phyloP scores from a whole-genome alignment of 1,140 invertebrate genomes.

The Argopecten irradians region DNA sequence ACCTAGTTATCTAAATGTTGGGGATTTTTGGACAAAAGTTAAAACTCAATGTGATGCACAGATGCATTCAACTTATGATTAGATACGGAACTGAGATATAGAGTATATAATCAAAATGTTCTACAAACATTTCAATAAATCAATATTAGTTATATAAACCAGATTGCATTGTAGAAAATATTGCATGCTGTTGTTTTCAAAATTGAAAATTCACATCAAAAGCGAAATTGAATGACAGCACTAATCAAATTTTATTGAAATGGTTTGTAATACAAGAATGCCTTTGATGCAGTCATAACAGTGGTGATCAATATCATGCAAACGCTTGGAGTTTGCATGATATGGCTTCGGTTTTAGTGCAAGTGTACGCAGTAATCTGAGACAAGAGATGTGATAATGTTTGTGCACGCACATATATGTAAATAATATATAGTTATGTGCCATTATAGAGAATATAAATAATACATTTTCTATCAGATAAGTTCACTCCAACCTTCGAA shows the following conservation, averaged over 20 bases:
- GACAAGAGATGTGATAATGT: background rate
- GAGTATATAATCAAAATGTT: too few relatives aligned
- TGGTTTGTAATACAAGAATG: background rate
- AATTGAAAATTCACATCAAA: background rate
- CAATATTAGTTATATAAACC: background rate
- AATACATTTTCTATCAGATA: background rate
- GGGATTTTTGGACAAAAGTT: too few relatives aligned
- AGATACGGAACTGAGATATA: too few relatives aligned
- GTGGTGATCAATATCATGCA: background rate
- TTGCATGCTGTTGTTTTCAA: background rate
- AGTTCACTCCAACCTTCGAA: background rate
- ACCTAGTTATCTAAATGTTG: too few relatives aligned
- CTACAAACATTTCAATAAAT: background rate
- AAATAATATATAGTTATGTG: background rate
- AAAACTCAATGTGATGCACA: too few relatives aligned
- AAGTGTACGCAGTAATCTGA: background rate
- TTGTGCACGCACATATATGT: background rate
- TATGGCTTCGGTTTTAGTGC: background rate
- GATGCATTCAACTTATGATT: too few relatives aligned
- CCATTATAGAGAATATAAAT: background rate
- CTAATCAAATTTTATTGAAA: background rate
- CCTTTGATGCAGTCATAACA: background rate
- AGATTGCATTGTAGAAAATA: background rate
- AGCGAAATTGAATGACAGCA: background rate
- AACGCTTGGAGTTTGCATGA: background rate